These are phyloP conservation scores for Volucella inanis DNA, from an alignment of 2,888 invertebrate species.

Conservation along the genomic window DNA sequence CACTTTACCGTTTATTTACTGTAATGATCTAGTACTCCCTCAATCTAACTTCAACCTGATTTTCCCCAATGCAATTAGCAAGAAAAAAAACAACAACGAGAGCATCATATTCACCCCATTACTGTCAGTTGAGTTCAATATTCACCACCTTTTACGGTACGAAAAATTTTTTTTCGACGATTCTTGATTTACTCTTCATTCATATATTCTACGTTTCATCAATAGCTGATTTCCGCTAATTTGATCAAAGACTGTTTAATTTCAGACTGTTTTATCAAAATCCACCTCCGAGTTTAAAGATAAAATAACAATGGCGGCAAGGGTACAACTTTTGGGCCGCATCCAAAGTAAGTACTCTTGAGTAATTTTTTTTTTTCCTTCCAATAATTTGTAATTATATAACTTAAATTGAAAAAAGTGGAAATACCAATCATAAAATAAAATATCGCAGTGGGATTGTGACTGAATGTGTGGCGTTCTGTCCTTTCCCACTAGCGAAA, in stretches of 20 bases:
- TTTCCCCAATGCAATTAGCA: neutral
- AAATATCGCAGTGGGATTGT: slow-evolving; percentile 4
- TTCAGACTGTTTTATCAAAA: slow-evolving; percentile 52
- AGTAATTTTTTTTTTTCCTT: neutral
- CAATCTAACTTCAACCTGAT: neutral
- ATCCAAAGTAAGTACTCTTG: slow-evolving; percentile 83
- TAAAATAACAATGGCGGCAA: slow-evolving; percentile 83
- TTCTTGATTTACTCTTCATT: slow-evolving; percentile 44
- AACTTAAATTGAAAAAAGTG: slow-evolving; percentile 41
- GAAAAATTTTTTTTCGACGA: slow-evolving; percentile 37
- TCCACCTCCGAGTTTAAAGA: slow-evolving; percentile 27
- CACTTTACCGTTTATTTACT: no score
- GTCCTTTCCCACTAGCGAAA: neutral
- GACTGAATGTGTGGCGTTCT: neutral
- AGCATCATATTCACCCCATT: slow-evolving; percentile 6
- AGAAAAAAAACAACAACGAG: neutral
- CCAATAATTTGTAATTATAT: slow-evolving; percentile 56
- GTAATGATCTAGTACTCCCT: slow-evolving; percentile 8
- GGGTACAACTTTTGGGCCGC: slow-evolving; percentile 84
- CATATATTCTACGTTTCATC: slow-evolving; percentile 51
- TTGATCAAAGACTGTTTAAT: slow-evolving; percentile 43
- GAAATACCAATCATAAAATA: neutral
- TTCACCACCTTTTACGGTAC: slow-evolving; percentile 63
- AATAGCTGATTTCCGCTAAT: slow-evolving; percentile 36
- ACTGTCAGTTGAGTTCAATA: slow-evolving; percentile 47